Base-by-base conservation (phyloP, 2,113 vertebrate species). In the Ageneiosus marmoratus region DNA sequence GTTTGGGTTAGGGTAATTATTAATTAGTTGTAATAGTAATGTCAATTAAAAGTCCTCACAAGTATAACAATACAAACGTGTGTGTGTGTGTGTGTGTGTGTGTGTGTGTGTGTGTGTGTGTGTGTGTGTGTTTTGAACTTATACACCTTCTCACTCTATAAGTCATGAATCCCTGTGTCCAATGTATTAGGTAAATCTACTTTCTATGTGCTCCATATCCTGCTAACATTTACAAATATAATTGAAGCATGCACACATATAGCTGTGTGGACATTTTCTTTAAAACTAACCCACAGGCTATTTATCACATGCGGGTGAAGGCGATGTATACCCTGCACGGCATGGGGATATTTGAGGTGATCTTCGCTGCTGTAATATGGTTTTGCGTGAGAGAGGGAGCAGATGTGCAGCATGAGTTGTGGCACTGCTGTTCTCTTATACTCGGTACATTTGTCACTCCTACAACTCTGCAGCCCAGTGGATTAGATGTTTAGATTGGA, bases 401-500 rank as follows among this genome's bases (percentile, higher is more conserved):
- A 83, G 83, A 83, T 55, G 76, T 50, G 32, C 82, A 58, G 84
- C 55, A 50, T 87, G 86, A 87, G 83, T 85, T 81, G 86, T 87
- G 81, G 63, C 62, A 65, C 77, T 73, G 86, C 86, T 85, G 44
- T 51, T 87, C 81, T 77, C 79, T 76, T 81, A 56, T 60, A 78
- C 81, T 53, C 48, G 73, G 72, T 77, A 76, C 86, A 85, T 87
- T 87, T 85, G 81, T 87, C 86, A 87, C 81, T 83, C 75, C 77
- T 77, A 86, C 80, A 79, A 80, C 82, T 88, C 79, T 67, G 56
- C 80, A 88, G 82, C 84, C 84, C 75, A 88, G 75, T 86, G 82
- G 85, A 88, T 88, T 86, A 86, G 87, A 79, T 88, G 87, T 85
- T 87, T 73, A 74, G 83, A 51, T 83, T 84, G 81, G 85, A 85